Conservation (phyloP, 2,113 vertebrate species). For the Ceyx margarethae region DNA sequence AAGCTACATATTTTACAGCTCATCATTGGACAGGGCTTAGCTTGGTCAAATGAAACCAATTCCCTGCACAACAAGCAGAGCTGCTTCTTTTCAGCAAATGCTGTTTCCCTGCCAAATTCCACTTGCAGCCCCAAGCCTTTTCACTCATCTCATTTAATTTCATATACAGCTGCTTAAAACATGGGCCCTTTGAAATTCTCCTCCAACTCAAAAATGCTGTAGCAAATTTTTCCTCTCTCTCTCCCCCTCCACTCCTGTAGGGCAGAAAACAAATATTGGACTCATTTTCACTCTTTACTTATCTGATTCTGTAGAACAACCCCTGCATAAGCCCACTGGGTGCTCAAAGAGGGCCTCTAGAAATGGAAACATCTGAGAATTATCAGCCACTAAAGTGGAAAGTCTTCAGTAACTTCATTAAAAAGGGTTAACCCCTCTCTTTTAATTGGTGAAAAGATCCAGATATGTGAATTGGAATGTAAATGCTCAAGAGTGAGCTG, state of each 20-base stretch:
- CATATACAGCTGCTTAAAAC: neutral
- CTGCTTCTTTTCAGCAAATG: neutral
- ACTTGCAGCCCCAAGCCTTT: conserved; percentile 2
- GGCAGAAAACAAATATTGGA: neutral
- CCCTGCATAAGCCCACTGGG: neutral
- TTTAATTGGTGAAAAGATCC: neutral
- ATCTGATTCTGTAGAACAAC: neutral
- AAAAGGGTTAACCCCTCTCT: neutral
- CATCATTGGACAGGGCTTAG: conserved; percentile 10
- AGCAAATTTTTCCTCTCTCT: neutral
- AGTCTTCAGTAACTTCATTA: neutral
- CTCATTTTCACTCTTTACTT: neutral
- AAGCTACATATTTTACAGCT: conserved; percentile 24
- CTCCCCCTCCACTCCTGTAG: neutral
- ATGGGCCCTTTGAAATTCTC: neutral
- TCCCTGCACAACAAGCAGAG: neutral
- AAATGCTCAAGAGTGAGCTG: neutral
- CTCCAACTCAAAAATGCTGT: neutral
- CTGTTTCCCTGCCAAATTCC: conserved; percentile 12
- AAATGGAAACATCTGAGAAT: neutral
- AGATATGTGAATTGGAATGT: neutral
- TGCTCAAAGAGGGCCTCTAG: neutral
- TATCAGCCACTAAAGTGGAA: neutral
- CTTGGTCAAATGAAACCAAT: conserved; percentile 1
- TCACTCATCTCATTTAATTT: conserved; percentile 13